phyloP scores from a whole-genome alignment of 1,140 invertebrate genomes.

The Aphis craccivora region DNA sequence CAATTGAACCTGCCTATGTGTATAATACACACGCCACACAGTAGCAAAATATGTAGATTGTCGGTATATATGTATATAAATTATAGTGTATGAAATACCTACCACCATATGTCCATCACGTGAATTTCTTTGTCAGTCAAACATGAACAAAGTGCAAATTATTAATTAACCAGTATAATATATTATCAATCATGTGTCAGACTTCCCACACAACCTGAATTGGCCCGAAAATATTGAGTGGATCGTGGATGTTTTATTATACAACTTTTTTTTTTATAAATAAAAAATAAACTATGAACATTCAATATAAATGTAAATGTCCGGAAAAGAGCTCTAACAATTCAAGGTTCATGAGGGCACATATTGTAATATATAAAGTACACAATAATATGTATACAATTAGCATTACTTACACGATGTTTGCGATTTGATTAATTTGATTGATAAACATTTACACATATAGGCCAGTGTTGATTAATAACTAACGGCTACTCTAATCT shows the following conservation, averaged over 20 bases:
- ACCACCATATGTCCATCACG: neutral
- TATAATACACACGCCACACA: neutral
- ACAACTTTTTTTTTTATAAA: neutral
- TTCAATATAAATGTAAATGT: neutral
- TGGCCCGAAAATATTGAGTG: neutral
- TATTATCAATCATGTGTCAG: neutral
- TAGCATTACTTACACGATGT: neutral
- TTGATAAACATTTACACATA: neutral
- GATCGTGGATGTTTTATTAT: neutral
- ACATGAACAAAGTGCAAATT: slow-evolving; percentile 21
- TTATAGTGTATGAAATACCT: neutral
- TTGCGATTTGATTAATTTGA: neutral
- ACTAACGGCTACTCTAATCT: neutral
- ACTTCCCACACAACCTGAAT: neutral
- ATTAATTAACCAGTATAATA: neutral
- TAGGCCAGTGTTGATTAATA: neutral
- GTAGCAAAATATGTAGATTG: too few species aligned
- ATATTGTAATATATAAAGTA: neutral
- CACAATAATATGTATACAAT: neutral
- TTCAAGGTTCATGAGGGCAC: slow-evolving; percentile 11
- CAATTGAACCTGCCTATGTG: neutral
- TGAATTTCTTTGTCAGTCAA: slow-evolving; percentile 4
- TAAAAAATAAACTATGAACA: neutral
- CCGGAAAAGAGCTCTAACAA: neutral
- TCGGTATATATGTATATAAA: neutral